Conservation (phyloP, 1,140 invertebrate species). For the Orius insidiosus region DNA sequence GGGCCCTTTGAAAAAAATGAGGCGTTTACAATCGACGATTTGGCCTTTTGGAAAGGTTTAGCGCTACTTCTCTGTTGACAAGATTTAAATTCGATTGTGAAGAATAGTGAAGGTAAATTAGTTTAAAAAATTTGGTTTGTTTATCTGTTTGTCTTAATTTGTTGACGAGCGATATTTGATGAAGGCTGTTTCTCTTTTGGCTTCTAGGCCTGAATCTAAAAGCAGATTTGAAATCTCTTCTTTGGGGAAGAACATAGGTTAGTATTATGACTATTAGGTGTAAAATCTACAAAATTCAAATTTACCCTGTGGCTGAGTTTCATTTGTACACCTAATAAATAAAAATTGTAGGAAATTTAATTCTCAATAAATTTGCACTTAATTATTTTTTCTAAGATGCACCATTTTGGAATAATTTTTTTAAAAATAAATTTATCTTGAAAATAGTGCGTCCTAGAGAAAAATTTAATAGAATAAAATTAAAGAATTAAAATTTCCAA, state of each 20-base stretch:
- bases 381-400: too few relatives aligned
- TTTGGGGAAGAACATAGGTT: slow-evolving; percentile 43
- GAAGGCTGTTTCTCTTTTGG: slow-evolving; percentile 48
- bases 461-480: too few relatives aligned
- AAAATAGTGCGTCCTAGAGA: too few relatives aligned
- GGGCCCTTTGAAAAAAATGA: slow-evolving; percentile 67
- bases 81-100: slow-evolving; percentile 48
- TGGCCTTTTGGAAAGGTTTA: slow-evolving; percentile 65
- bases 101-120: slow-evolving; percentile 20
- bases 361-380: too few relatives aligned
- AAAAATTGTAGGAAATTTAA: too few relatives aligned
- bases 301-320: too few relatives aligned
- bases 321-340: too few relatives aligned
- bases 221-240: slow-evolving; percentile 46
- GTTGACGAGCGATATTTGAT: slow-evolving; percentile 46
- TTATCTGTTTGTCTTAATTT: slow-evolving; percentile 18
- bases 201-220: slow-evolving; percentile 43
- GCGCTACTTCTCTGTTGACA: slow-evolving; percentile 53
- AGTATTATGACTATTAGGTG: too few relatives aligned
- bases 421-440: too few relatives aligned
- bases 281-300: too few relatives aligned
- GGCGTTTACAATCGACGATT: slow-evolving; percentile 78
- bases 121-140: neutral
- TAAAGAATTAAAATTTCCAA: too few relatives aligned
- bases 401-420: too few relatives aligned